Base-by-base conservation (phyloP, 1,140 invertebrate genomes). In the Metopolophium dirhodum region DNA sequence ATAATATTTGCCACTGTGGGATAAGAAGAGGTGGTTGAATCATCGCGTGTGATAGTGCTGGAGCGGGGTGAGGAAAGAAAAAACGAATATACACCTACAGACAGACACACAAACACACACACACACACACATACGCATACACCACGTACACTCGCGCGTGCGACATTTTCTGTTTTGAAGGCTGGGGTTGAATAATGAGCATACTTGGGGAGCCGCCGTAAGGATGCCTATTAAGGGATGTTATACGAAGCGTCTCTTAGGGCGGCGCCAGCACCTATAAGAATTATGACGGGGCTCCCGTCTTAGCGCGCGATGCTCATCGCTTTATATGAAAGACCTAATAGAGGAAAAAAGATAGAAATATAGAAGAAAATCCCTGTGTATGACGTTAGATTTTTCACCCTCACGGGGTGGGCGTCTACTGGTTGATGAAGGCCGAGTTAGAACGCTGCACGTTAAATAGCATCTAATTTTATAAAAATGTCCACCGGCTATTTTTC, bases 141-240 rank as follows among this genome's bases (percentile, higher is more conserved):
- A n/a, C n/a, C 30, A 68, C 61, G 61, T 68, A 77, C 61, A n/a
- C n/a, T 77, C 9, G 22, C 49, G 47, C 51, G 49, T 92, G 85
- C 23, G 82, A 93, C 82, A 57, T 51, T 93, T 86, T 86, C 49
- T 26, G 49, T 93, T 93, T 93, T 93, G 82, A 51, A 86, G 82
- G 82, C 77, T 45, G 91, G 23, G 49, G 82, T 85, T 93, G 68
- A 91, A 91, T 91, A 91, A 91, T 77, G 90, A 91, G 90, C 68
- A 47, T 82, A 92, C 23, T n/a, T 83, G 68, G 61, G 90, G 68
- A 51, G 35, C 90, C 41, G 45, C 61, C 26, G 45, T 91, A 91
- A 91, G 90, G 90, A 92, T 83, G 68, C 90, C 90, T 92, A 92
- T 92, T 92, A 92, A 92, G 68, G 90, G 90, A 92, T 83, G 90